Evolutionary conservation across 2,888 invertebrate species (phyloP).

Genomic region (Drosophila borborema): DNA sequence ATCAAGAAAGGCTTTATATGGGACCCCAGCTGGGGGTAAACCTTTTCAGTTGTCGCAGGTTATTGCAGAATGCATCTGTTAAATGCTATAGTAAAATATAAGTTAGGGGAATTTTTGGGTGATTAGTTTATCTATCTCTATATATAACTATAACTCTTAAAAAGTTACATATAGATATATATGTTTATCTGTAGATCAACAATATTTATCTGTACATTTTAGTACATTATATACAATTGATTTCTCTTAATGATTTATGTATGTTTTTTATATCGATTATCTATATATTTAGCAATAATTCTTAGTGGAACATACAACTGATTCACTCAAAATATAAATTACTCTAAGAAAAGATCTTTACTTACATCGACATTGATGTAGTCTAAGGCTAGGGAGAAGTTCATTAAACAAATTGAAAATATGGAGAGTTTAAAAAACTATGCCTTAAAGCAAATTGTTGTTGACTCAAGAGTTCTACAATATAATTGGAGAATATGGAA

Average conservation of each 20-base stretch:
- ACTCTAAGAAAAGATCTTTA: neutral
- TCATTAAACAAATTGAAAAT: neutral
- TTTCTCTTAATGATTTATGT: neutral
- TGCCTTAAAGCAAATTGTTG: neutral
- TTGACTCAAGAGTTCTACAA: neutral
- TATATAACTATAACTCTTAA: no score
- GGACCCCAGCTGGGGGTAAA: constrained; percentile 1
- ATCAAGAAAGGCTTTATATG: constrained; percentile 10
- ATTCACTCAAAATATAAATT: no score
- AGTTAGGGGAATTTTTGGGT: neutral
- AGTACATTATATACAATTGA: no score
- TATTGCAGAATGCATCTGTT: neutral
- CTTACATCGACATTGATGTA: neutral
- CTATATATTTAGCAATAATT: no score
- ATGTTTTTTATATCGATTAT: no score
- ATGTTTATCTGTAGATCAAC: no score
- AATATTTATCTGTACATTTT: no score
- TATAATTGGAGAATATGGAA: neutral
- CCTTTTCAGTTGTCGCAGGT: neutral
- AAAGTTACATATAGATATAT: no score
- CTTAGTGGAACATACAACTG: no score
- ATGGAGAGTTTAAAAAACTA: neutral
- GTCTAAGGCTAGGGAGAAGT: neutral
- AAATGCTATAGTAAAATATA: neutral
- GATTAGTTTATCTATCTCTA: no score